Evolutionary conservation across 2,888 invertebrate genomes (phyloP).

Genomic region (Andricus curvator): DNA sequence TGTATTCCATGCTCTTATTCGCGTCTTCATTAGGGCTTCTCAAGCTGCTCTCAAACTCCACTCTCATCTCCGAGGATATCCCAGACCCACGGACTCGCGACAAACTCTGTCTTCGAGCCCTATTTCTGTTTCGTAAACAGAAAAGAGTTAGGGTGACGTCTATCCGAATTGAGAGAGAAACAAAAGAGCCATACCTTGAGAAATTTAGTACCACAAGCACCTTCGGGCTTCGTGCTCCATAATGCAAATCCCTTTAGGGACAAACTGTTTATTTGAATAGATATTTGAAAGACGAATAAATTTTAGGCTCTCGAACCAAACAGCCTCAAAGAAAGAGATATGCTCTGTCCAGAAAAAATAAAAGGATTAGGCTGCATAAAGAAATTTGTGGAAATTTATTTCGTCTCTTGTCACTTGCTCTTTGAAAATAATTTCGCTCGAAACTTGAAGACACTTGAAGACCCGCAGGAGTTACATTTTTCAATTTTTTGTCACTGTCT

Average conservation of each 20-base stretch:
- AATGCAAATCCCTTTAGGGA: conserved; percentile 39
- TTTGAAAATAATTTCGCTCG: background rate
- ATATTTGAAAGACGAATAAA: conserved; percentile 40
- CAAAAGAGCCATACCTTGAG: conserved; percentile 39
- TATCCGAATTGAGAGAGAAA: conserved; percentile 29
- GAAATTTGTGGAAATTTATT: conserved; percentile 11
- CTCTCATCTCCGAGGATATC: conserved; percentile 11
- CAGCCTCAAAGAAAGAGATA: conserved; percentile 28
- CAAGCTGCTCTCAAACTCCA: conserved; percentile 37
- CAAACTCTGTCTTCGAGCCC: background rate
- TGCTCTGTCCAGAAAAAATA: conserved; percentile 34
- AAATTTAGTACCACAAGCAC: conserved; percentile 39
- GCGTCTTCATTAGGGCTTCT: conserved; percentile 58
- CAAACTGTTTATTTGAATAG: conserved; percentile 40
- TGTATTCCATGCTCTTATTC: conserved; percentile 60
- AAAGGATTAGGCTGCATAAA: background rate
- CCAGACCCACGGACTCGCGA: conserved; percentile 22
- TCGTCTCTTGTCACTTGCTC: background rate
- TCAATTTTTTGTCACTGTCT: too few species aligned
- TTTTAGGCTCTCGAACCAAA: conserved; percentile 9
- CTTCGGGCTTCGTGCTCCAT: conserved; percentile 38
- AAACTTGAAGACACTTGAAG: background rate
- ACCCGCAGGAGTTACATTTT: too few species aligned
- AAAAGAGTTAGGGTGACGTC: conserved; percentile 29
- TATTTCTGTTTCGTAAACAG: conserved; percentile 11